Conservation (phyloP, 2,888 invertebrate genomes). For the Drosophila cognata region DNA sequence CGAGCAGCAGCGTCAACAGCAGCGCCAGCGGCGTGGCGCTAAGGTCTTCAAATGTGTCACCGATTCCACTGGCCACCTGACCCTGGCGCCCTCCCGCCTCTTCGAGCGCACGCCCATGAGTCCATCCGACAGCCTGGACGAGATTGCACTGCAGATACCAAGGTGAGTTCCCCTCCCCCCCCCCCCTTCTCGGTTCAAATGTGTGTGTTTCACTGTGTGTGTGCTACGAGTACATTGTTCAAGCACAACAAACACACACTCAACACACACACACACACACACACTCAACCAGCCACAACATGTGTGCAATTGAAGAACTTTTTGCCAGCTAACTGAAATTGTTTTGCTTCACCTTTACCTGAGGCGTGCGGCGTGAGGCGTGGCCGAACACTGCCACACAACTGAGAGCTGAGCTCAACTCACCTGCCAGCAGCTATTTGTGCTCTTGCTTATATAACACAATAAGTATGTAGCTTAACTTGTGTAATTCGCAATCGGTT, state of each 20-base stretch:
- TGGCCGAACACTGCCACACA: constrained; percentile 8
- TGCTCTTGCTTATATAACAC: constrained; percentile 25
- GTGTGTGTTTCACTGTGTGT: constrained; percentile 5
- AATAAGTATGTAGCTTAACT: constrained; percentile 36
- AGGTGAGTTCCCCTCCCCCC: constrained; percentile 87
- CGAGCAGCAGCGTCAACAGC: constrained; percentile 85
- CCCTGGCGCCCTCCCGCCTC: constrained; percentile 91
- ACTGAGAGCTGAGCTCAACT: constrained; percentile 3
- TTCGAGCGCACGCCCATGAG: constrained; percentile 94
- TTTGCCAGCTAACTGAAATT: constrained; percentile 38
- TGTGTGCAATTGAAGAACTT: constrained; percentile 43
- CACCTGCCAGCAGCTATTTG: constrained; percentile 14
- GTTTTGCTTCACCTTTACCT: constrained; percentile 39
- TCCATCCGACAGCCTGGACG: constrained; percentile 95
- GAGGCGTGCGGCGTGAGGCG: not conserved
- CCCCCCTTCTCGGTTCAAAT: not conserved
- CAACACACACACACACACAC: constrained; percentile 2
- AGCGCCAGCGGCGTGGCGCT: constrained; percentile 86
- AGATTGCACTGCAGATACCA: constrained; percentile 96
- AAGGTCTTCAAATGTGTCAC: constrained; percentile 86
- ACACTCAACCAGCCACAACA: constrained; percentile 3
- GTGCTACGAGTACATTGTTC: constrained; percentile 24
- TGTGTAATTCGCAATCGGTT: constrained; percentile 33
- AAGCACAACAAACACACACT: constrained; percentile 15
- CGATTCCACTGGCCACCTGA: constrained; percentile 86